These are phyloP conservation scores for Lithophane semibrunnea DNA, from an alignment of 2,888 invertebrate genomes.

Conservation along the genomic window DNA sequence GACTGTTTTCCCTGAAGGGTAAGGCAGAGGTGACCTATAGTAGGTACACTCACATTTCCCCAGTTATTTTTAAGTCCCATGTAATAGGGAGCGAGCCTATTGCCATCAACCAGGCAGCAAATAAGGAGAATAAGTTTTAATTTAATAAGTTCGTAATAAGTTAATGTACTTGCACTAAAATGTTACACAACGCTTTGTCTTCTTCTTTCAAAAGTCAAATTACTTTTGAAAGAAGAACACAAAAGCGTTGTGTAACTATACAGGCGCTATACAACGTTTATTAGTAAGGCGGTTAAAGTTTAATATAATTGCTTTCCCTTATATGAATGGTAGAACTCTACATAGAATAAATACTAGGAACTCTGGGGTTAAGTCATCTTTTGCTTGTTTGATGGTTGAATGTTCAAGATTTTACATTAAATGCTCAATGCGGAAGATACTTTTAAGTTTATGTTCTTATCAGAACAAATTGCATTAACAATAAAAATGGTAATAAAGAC, in stretches of 20 bases:
- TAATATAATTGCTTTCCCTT: neutral
- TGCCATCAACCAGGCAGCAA: neutral
- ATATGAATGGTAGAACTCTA: neutral
- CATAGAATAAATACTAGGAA: neutral
- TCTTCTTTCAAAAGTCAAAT: no score
- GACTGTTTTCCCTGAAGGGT: neutral
- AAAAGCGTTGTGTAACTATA: no score
- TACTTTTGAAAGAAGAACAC: no score
- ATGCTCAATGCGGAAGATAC: neutral
- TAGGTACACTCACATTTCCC: no score
- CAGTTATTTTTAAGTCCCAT: neutral
- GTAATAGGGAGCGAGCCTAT: neutral
- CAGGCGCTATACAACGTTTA: no score
- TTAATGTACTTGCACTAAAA: neutral
- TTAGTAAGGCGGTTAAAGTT: no score
- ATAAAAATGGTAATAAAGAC: conserved; percentile 42
- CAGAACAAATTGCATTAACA: neutral
- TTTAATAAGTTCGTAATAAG: neutral
- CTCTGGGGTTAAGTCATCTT: neutral
- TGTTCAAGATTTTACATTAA: neutral
- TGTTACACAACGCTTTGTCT: no score
- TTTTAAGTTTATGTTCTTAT: conserved; percentile 4
- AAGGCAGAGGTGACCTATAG: neutral
- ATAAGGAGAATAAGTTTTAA: neutral
- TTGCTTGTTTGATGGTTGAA: neutral